A percentile compares a stretch with the other conserved stretches of the same genome.
These are phyloP conservation scores for Heliothis subflexa DNA, from an alignment of 1,140 invertebrate species.

Conservation along the genomic window DNA sequence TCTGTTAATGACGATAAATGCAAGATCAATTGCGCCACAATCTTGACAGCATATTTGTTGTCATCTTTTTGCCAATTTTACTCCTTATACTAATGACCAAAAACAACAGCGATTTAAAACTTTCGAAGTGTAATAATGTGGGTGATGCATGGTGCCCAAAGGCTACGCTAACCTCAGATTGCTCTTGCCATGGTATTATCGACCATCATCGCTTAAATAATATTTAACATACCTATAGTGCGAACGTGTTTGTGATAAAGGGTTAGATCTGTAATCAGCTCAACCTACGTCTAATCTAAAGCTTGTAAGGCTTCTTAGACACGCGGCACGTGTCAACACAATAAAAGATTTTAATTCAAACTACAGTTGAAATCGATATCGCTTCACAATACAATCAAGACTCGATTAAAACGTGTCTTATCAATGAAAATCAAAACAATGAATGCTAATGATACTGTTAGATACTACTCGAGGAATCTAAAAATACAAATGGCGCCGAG, in stretches of 20 bases:
- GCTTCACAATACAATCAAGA: not conserved
- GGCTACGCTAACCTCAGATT: too few relatives aligned
- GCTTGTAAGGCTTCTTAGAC: conserved; percentile 2
- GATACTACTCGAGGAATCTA: not conserved
- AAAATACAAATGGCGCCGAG: not conserved
- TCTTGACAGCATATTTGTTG: too few relatives aligned
- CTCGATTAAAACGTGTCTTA: not conserved
- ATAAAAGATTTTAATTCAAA: not conserved
- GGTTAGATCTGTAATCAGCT: not conserved
- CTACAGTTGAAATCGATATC: not conserved
- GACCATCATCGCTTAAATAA: too few relatives aligned
- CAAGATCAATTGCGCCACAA: too few relatives aligned
- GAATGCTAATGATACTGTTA: not conserved
- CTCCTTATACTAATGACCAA: too few relatives aligned
- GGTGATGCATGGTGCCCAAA: too few relatives aligned
- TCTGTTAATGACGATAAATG: too few relatives aligned
- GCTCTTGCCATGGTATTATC: too few relatives aligned
- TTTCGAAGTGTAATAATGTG: too few relatives aligned
- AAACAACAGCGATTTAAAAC: too few relatives aligned
- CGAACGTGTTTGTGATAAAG: not conserved
- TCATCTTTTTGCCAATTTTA: too few relatives aligned
- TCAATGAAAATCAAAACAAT: not conserved
- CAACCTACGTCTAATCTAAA: not conserved
- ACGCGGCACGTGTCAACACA: not conserved
- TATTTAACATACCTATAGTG: not conserved